A percentile compares a stretch with the other conserved stretches of the same genome.
Evolutionary conservation across 1,140 invertebrate genomes (phyloP).

Genomic region (Phocides pigmalion): DNA sequence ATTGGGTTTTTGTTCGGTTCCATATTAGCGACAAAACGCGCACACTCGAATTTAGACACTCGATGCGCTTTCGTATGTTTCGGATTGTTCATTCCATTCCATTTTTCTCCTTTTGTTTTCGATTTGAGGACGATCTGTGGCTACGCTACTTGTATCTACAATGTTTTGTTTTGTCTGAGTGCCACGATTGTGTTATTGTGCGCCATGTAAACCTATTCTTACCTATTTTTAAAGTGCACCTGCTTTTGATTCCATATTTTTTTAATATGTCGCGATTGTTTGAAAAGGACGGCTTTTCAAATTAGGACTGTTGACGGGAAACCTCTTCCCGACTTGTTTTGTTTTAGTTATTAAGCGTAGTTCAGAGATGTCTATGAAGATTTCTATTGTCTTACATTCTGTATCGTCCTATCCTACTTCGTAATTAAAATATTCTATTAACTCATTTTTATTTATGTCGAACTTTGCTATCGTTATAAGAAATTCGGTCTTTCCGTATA

Average conservation of each 20-base stretch:
- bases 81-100: slow-evolving; percentile 62
- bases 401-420: not conserved
- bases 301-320: slow-evolving; percentile 28
- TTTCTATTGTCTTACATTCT: slow-evolving; percentile 8
- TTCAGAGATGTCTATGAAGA: slow-evolving; percentile 17
- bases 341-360: slow-evolving; percentile 6
- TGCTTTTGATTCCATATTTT: slow-evolving; percentile 36
- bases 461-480: not conserved
- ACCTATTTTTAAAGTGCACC: slow-evolving; percentile 35
- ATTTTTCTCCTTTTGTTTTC: slow-evolving; percentile 64
- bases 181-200: slow-evolving; percentile 56
- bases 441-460: not conserved
- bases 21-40: slow-evolving; percentile 59
- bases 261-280: slow-evolving; percentile 35
- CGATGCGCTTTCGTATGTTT: slow-evolving; percentile 65
- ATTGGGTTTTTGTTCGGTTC: slow-evolving; percentile 48
- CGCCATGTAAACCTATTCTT: slow-evolving; percentile 36
- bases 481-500: too few relatives aligned
- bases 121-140: slow-evolving; percentile 51
- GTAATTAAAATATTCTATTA: not conserved
- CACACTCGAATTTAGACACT: slow-evolving; percentile 66
- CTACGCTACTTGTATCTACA: slow-evolving; percentile 51
- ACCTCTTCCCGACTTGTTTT: not conserved
- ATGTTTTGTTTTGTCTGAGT: slow-evolving; percentile 68
- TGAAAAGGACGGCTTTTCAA: slow-evolving; percentile 29